Percentiles rank a stretch among this genome's conserved stretches.
These are phyloP conservation scores for Colinus virginianus DNA, from an alignment of 2,113 vertebrate genomes.

Conservation along the genomic window DNA sequence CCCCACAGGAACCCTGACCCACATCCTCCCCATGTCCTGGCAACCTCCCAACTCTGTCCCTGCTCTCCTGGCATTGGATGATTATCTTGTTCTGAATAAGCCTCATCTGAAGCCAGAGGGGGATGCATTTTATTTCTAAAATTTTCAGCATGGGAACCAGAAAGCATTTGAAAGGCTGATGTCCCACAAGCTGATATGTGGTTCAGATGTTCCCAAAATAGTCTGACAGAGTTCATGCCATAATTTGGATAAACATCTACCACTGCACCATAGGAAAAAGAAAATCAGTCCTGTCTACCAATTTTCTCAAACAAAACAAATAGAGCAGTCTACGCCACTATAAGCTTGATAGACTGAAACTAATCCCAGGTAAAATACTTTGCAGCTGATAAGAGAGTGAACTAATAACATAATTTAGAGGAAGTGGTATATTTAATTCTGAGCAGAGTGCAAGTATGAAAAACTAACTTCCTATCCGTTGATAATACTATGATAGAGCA, in stretches of 20 bases:
- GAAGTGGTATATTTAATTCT: not conserved
- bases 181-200: not conserved
- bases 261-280: not conserved
- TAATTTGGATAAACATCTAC: not conserved
- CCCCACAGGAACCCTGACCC: rapidly evolving
- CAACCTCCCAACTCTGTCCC: not conserved
- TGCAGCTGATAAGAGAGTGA: not conserved
- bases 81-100: not conserved
- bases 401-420: not conserved
- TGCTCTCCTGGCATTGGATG: not conserved
- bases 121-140: rapidly evolving
- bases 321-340: not conserved
- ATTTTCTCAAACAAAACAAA: constrained; percentile 15
- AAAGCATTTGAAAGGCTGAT: not conserved
- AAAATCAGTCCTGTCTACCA: not conserved
- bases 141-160: not conserved
- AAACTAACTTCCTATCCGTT: not conserved
- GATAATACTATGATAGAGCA: not conserved
- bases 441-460: not conserved
- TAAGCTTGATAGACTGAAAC: not conserved
- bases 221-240: not conserved
- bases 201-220: not conserved
- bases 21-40: rapidly evolving
- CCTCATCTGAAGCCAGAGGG: not conserved
- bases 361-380: not conserved